Evolutionary conservation across 1,140 invertebrate species (phyloP).

Genomic region (Calephelis virginiensis): DNA sequence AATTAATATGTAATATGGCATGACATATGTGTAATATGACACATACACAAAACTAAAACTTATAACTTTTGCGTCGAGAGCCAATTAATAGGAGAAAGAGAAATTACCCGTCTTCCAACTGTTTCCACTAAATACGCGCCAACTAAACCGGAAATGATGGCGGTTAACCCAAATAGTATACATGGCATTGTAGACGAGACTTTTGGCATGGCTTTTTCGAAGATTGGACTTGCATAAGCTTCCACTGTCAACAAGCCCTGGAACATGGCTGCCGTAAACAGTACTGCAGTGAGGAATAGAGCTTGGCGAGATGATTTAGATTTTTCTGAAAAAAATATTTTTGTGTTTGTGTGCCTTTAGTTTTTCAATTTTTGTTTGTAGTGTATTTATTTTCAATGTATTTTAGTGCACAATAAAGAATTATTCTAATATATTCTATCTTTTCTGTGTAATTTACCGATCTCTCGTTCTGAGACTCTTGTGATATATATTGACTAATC

Average conservation of each 20-base stretch:
- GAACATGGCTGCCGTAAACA: slow-evolving; percentile 37
- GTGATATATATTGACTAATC: too few species aligned
- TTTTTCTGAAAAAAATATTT: slow-evolving; percentile 44
- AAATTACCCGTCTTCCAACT: slow-evolving; percentile 45
- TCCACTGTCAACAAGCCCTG: slow-evolving; percentile 43
- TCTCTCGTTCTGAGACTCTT: too few species aligned
- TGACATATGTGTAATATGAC: too few species aligned
- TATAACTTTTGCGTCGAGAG: too few species aligned
- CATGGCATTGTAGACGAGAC: slow-evolving; percentile 41
- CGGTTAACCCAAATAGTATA: slow-evolving; percentile 37
- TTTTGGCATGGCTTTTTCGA: slow-evolving; percentile 43
- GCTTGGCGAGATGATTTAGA: slow-evolving; percentile 38
- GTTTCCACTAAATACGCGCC: slow-evolving; percentile 45
- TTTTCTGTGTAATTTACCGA: too few species aligned
- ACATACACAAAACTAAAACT: too few species aligned
- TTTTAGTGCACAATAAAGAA: too few species aligned
- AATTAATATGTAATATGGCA: too few species aligned
- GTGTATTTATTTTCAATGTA: too few species aligned
- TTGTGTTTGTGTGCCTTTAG: too few species aligned
- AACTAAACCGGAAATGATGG: slow-evolving; percentile 31
- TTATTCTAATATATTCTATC: too few species aligned
- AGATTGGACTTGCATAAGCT: slow-evolving; percentile 43
- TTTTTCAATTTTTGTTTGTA: too few species aligned
- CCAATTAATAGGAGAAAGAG: neutral
- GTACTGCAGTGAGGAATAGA: slow-evolving; percentile 27